phyloP scores from a whole-genome alignment of 2,113 vertebrate genomes.

The Ailurus styani region DNA sequence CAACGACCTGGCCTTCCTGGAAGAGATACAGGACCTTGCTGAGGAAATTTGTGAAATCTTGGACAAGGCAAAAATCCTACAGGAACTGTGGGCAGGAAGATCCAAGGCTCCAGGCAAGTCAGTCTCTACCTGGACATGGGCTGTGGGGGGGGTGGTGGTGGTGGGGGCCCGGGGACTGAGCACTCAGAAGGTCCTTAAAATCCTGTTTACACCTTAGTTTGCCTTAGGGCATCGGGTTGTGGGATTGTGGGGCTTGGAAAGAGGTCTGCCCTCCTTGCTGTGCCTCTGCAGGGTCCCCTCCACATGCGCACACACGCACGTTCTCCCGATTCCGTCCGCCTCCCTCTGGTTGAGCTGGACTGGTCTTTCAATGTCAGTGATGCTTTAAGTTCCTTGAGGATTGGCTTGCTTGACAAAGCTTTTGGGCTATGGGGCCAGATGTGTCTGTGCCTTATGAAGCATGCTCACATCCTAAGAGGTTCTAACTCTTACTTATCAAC shows the following conservation, averaged over 20 bases:
- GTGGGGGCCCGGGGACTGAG: fast-evolving
- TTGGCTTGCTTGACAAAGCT: background rate
- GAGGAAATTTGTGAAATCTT: slow-evolving; percentile 66
- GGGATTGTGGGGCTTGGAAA: background rate
- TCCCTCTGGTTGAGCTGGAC: background rate
- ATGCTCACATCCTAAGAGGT: background rate
- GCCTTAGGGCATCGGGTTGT: background rate
- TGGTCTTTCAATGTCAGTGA: background rate
- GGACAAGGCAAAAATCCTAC: slow-evolving; percentile 71
- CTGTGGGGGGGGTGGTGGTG: no score
- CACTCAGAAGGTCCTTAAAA: no score
- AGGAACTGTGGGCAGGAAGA: slow-evolving; percentile 70
- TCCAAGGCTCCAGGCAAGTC: slow-evolving; percentile 66
- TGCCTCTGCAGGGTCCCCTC: no score
- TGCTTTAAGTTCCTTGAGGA: background rate
- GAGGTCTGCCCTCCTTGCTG: fast-evolving
- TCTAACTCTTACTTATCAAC: background rate
- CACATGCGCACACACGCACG: no score
- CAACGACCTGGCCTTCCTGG: slow-evolving; percentile 66
- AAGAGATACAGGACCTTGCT: slow-evolving; percentile 75
- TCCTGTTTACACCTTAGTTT: fast-evolving
- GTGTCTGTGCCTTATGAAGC: background rate
- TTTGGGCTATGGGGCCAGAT: background rate
- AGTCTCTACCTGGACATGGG: background rate
- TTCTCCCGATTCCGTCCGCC: fast-evolving